phyloP scores from a whole-genome alignment of 2,113 vertebrate genomes.

The Corythornis vintsioides region DNA sequence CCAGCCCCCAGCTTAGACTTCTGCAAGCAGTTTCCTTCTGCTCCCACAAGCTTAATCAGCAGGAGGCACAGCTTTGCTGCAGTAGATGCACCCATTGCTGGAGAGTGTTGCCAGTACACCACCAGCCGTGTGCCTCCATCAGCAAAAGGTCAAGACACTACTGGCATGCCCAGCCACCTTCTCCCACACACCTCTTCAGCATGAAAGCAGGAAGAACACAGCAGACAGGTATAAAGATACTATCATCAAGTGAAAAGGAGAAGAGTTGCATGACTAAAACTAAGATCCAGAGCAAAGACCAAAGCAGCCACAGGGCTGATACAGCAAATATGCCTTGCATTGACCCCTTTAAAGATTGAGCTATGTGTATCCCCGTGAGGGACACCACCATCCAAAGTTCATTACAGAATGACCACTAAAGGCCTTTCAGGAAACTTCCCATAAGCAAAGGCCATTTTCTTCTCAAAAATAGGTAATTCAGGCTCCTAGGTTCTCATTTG shows the following conservation, averaged over 20 bases:
- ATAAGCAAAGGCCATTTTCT: not conserved
- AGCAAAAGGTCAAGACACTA: not conserved
- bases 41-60: not conserved
- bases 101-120: not conserved
- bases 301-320: not conserved
- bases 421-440: not conserved
- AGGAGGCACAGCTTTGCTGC: not conserved
- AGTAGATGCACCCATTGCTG: not conserved
- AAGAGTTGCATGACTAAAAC: not conserved
- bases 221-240: slow-evolving; percentile 19
- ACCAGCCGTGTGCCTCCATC: not conserved
- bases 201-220: slow-evolving; percentile 32
- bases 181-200: slow-evolving; percentile 17
- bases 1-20: not conserved
- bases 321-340: not conserved
- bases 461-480: not conserved
- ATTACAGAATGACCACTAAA: not conserved
- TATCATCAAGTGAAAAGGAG: slow-evolving; percentile 8
- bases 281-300: slow-evolving; percentile 28
- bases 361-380: not conserved
- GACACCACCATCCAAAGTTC: not conserved
- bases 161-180: not conserved
- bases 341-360: not conserved
- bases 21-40: not conserved
- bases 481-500: not conserved